Percentiles rank a stretch among this genome's conserved stretches.
These are phyloP conservation scores for Sebastes jordani DNA, from an alignment of 2,797 vertebrate species.

Conservation along the genomic window DNA sequence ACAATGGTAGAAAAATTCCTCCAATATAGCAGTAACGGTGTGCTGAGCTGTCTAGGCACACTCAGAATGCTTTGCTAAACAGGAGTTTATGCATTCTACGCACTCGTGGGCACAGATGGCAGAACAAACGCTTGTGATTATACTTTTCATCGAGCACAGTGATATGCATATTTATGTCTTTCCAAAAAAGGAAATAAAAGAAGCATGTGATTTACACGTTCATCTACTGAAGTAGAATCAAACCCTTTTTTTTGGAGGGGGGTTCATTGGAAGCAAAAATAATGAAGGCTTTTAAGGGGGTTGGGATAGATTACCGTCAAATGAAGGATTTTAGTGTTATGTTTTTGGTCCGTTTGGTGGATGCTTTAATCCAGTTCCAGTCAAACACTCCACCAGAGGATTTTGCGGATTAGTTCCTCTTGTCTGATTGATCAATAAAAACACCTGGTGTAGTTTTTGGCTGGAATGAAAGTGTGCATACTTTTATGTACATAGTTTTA, in stretches of 20 bases:
- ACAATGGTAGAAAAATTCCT: neutral
- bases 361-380: slow-evolving; percentile 31
- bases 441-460: neutral
- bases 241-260: neutral
- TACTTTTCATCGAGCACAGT: slow-evolving; percentile 48
- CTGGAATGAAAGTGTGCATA: neutral
- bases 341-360: neutral
- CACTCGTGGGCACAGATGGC: slow-evolving; percentile 59
- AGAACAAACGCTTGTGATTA: slow-evolving; percentile 66
- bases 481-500: neutral
- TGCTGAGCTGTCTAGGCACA: slow-evolving; percentile 16
- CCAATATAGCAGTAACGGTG: neutral
- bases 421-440: slow-evolving; percentile 25
- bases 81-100: slow-evolving; percentile 54
- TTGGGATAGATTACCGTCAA: slow-evolving; percentile 17
- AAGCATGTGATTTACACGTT: slow-evolving; percentile 13
- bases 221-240: slow-evolving; percentile 1
- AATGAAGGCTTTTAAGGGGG: neutral
- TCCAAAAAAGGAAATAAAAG: slow-evolving; percentile 13
- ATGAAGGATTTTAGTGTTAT: neutral
- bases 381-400: slow-evolving; percentile 17
- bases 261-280: neutral
- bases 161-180: slow-evolving; percentile 59
- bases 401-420: slow-evolving; percentile 21
- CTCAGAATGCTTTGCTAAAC: slow-evolving; percentile 37